A percentile compares a stretch with the other conserved stretches of the same genome.
These are phyloP conservation scores for Dasypogon diadema DNA, from an alignment of 2,888 invertebrate genomes.

Conservation along the genomic window DNA sequence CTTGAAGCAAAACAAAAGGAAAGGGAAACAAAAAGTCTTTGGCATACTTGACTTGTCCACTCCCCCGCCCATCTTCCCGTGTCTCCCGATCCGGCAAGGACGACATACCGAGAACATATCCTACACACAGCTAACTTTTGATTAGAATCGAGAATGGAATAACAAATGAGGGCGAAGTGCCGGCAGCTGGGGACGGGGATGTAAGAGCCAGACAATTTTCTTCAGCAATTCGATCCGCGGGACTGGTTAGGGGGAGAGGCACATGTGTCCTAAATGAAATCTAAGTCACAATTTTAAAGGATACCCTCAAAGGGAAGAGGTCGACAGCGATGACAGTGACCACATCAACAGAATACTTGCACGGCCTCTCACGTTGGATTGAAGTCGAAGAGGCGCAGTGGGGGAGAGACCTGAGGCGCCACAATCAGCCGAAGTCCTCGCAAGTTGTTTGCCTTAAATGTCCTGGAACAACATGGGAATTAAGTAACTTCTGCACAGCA, in stretches of 20 bases:
- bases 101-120: constrained; percentile 46
- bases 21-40: constrained; percentile 44
- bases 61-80: not conserved
- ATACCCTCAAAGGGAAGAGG: not conserved
- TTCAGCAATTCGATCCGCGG: not conserved
- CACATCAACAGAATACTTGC: not conserved
- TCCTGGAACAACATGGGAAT: constrained; percentile 39
- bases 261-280: constrained; percentile 40
- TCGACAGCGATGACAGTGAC: not conserved
- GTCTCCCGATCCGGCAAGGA: constrained; percentile 4
- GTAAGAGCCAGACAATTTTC: constrained; percentile 38
- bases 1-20: constrained; percentile 38
- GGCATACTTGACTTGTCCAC: constrained; percentile 38
- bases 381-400: not conserved
- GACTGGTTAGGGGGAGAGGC: not conserved
- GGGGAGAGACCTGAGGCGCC: constrained; percentile 28
- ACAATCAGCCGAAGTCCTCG: constrained; percentile 30
- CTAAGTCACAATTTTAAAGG: constrained; percentile 28
- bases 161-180: constrained; percentile 62
- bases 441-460: constrained; percentile 40
- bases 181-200: not conserved
- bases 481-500: constrained; percentile 22
- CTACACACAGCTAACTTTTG: constrained; percentile 62
- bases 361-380: not conserved
- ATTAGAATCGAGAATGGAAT: constrained; percentile 66